phyloP scores from a whole-genome alignment of 2,888 invertebrate species.

The Tillus elongatus region DNA sequence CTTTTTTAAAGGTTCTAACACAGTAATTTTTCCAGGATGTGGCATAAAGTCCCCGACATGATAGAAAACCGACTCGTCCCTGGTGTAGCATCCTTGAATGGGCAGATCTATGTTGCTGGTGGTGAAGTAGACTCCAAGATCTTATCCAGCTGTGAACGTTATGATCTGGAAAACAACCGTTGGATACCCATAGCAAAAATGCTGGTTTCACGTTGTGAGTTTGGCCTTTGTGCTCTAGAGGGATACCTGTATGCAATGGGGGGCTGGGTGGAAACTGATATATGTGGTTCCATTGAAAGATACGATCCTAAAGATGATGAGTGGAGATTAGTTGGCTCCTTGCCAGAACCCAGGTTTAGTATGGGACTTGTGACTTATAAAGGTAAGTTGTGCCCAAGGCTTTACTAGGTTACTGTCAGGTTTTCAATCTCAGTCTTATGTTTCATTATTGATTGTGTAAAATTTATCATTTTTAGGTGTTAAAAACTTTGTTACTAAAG shows the following conservation, averaged over 20 bases:
- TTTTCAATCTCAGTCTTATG: no score
- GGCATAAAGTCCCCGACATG: slow-evolving; percentile 75
- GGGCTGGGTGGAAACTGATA: slow-evolving; percentile 89
- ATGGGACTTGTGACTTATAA: slow-evolving; percentile 84
- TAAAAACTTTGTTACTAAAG: no score
- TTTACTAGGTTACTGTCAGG: no score
- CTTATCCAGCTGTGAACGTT: slow-evolving; percentile 77
- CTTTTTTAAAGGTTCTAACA: no score
- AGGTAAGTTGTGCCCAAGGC: no score
- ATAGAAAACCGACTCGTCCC: slow-evolving; percentile 78
- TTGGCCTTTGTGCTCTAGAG: slow-evolving; percentile 76
- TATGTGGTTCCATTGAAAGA: slow-evolving; percentile 79
- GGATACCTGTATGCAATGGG: slow-evolving; percentile 81
- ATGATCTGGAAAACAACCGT: slow-evolving; percentile 49
- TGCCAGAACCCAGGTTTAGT: slow-evolving; percentile 80
- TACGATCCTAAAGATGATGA: slow-evolving; percentile 71
- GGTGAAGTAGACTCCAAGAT: slow-evolving; percentile 87
- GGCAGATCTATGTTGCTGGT: slow-evolving; percentile 82
- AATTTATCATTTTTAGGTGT: no score
- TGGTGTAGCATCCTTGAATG: slow-evolving; percentile 71
- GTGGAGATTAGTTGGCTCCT: slow-evolving; percentile 69
- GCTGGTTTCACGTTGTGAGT: slow-evolving; percentile 59
- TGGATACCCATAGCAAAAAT: slow-evolving; percentile 20
- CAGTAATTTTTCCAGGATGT: slow-evolving; percentile 60
- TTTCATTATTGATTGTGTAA: no score